Percentiles rank a stretch among this genome's conserved stretches.
Conservation (phyloP, 2,888 invertebrate genomes). For the Epinotia demarniana region DNA sequence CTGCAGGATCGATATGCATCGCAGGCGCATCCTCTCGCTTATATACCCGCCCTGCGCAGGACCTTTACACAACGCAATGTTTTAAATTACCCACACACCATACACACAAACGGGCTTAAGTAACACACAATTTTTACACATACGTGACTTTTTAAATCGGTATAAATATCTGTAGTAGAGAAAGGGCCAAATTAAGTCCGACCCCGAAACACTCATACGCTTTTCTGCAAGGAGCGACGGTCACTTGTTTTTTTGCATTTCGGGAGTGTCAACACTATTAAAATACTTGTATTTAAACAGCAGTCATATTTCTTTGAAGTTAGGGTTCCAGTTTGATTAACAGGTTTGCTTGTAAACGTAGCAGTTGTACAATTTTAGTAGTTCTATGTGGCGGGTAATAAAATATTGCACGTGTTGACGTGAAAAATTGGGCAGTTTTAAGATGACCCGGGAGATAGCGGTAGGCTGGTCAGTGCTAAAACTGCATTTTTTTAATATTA, state of each 20-base stretch:
- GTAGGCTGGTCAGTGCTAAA: not conserved
- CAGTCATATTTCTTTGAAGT: not conserved
- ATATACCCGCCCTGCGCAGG: slow-evolving; percentile 39
- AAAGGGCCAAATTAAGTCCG: not conserved
- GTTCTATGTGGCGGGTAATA: slow-evolving; percentile 8
- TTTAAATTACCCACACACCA: not conserved
- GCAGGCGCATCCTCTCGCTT: slow-evolving; percentile 44
- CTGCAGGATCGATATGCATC: slow-evolving; percentile 18
- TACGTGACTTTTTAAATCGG: not conserved
- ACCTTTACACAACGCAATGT: slow-evolving; percentile 7
- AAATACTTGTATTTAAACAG: not conserved
- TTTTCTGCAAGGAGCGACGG: no score
- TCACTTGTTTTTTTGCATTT: not conserved
- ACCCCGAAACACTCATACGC: not conserved
- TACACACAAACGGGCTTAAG: not conserved
- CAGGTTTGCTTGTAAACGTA: not conserved
- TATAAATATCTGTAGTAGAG: not conserved
- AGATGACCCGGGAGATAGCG: slow-evolving; percentile 21
- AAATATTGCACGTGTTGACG: slow-evolving; percentile 9
- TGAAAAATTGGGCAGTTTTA: slow-evolving; percentile 10
- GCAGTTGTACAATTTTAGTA: slow-evolving; percentile 3
- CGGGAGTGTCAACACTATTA: not conserved
- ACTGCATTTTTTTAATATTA: not conserved
- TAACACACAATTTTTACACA: not conserved
- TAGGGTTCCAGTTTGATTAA: not conserved